A percentile compares a stretch with the other conserved stretches of the same genome.
phyloP scores from a whole-genome alignment of 1,140 invertebrate species.

The Heliothis subflexa region DNA sequence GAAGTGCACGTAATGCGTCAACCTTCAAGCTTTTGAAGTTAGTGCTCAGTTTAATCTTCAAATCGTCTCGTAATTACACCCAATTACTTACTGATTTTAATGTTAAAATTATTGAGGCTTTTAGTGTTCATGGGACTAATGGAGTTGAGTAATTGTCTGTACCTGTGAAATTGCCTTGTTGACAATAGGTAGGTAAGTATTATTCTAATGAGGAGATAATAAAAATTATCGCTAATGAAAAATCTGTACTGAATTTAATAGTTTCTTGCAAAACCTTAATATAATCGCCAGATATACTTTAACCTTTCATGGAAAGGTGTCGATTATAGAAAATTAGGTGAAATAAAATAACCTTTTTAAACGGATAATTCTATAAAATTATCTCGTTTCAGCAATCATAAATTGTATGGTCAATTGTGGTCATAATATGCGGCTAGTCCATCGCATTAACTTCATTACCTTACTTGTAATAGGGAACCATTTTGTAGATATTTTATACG shows the following conservation, averaged over 20 bases:
- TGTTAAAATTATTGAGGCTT: too few relatives aligned
- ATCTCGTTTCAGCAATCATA: conserved; percentile 42
- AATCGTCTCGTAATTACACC: background rate
- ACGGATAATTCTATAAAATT: conserved; percentile 40
- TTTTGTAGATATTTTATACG: background rate
- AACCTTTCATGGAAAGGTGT: conserved; percentile 3
- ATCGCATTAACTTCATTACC: conserved; percentile 23
- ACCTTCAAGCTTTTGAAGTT: conserved; percentile 22
- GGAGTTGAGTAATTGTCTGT: too few relatives aligned
- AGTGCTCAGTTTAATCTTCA: background rate
- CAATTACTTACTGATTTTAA: too few relatives aligned
- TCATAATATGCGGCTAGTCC: conserved; percentile 11
- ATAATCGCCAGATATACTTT: background rate
- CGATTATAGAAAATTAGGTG: conserved; percentile 32
- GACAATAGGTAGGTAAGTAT: too few relatives aligned
- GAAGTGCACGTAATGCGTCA: conserved; percentile 13
- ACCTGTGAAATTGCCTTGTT: too few relatives aligned
- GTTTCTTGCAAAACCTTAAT: background rate
- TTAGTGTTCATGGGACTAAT: too few relatives aligned
- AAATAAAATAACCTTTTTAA: conserved; percentile 40
- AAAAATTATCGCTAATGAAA: background rate
- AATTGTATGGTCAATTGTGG: conserved; percentile 29
- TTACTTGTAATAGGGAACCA: background rate
- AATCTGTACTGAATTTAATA: background rate
- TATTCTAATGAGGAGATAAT: too few relatives aligned